A percentile compares a stretch with the other conserved stretches of the same genome.
These are phyloP conservation scores for Drosophila persimilis DNA, from an alignment of 1,140 invertebrate genomes.

Conservation along the genomic window DNA sequence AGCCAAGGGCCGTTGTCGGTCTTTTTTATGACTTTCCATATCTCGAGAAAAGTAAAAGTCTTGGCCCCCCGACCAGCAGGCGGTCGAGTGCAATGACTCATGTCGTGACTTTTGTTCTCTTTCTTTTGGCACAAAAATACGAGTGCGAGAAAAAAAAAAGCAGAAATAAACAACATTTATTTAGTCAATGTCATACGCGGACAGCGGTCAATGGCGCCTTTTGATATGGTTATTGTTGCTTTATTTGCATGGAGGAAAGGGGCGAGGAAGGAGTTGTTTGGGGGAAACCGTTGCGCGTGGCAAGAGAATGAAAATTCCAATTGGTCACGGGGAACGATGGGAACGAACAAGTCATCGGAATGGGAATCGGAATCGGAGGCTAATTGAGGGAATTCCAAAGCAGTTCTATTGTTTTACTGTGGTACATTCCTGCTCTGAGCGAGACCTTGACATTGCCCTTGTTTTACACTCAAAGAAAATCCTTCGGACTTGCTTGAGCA, in stretches of 20 bases:
- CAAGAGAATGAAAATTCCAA: not conserved
- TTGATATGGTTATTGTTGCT: not conserved
- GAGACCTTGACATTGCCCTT: no score
- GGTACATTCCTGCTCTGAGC: no score
- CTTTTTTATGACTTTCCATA: conserved; percentile 51
- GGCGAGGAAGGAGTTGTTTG: not conserved
- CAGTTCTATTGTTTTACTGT: no score
- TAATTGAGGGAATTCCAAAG: not conserved
- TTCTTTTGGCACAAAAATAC: conserved; percentile 58
- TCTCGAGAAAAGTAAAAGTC: conserved; percentile 70
- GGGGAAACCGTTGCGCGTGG: conserved; percentile 18
- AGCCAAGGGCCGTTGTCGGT: conserved; percentile 12
- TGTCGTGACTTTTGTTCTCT: conserved; percentile 78
- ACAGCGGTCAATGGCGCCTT: conserved; percentile 69
- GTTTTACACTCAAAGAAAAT: no score
- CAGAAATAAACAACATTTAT: conserved; percentile 42
- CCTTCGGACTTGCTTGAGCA: no score
- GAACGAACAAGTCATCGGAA: no score
- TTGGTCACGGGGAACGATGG: not conserved
- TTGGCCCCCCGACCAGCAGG: not conserved
- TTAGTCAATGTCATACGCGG: conserved; percentile 66
- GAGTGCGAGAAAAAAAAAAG: conserved; percentile 9
- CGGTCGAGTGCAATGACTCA: conserved; percentile 69
- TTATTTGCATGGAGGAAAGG: not conserved
- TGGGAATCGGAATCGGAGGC: no score